These are phyloP conservation scores for Forbesichthys agassizii DNA, from an alignment of 2,113 vertebrate species.

Conservation along the genomic window DNA sequence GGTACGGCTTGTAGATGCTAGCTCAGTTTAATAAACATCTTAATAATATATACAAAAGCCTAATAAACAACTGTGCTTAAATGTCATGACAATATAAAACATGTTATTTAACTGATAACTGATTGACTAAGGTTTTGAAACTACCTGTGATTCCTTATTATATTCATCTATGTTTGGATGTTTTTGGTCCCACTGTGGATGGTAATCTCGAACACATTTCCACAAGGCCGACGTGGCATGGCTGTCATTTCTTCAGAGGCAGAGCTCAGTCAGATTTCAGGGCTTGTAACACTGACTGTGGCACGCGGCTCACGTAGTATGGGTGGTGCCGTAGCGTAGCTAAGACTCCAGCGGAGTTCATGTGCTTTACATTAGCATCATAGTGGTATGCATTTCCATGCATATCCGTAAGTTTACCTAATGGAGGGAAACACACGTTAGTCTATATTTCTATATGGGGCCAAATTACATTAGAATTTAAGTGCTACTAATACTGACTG, in stretches of 20 bases:
- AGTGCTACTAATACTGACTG: not conserved
- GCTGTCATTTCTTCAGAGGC: not conserved
- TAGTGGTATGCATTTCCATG: constrained; percentile 87
- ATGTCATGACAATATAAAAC: not conserved
- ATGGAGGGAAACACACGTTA: constrained; percentile 4
- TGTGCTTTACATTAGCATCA: constrained; percentile 89
- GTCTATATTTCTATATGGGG: not conserved
- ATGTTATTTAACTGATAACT: not conserved
- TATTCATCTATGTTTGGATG: not conserved
- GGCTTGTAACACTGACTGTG: constrained; percentile 82
- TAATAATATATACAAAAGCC: too few relatives aligned
- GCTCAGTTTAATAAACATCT: too few relatives aligned
- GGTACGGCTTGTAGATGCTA: too few relatives aligned
- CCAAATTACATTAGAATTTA: not conserved
- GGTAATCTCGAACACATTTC: not conserved
- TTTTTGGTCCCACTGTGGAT: not conserved
- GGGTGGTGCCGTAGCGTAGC: constrained; percentile 87
- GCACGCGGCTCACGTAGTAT: constrained; percentile 88
- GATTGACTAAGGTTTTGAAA: not conserved
- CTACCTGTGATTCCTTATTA: not conserved
- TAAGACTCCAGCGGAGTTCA: constrained; percentile 94
- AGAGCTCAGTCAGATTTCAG: constrained; percentile 66
- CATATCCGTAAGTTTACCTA: constrained; percentile 93
- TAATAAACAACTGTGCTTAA: too few relatives aligned
- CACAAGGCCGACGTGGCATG: not conserved